Base-by-base conservation (phyloP, 1,140 invertebrate genomes). In the Homalodisca vitripennis region DNA sequence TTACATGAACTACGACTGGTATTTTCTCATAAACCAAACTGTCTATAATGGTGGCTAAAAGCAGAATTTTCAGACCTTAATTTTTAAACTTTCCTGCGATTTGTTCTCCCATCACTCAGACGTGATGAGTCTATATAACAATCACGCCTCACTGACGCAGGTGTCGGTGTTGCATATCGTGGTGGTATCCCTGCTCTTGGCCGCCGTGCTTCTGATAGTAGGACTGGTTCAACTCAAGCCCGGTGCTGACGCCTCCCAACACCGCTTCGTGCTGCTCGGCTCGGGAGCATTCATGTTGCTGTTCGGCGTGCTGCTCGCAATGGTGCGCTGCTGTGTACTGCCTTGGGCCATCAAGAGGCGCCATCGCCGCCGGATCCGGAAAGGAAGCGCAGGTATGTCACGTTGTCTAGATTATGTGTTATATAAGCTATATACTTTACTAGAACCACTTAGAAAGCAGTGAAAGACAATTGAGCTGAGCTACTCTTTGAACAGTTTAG, bases 141-240 rank as follows among this genome's bases (percentile, higher is more conserved):
- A n/a, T n/a, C n/a, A n/a, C n/a, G n/a, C n/a, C n/a, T n/a, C n/a
- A n/a, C n/a, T 41, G 34, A 1, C 63, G 13, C 68, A 77, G 89
- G 82, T 90, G 77, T 88, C 90, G 30, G 86, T 88, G 24, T 81
- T 92, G 26, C 89, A 92, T 79, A 84, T 89, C 26, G 85, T 91
- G 66, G 89, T 92, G 47, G 86, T 90, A 29, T 90, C 87, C 3
- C 80, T 92, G 66, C 82, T 93, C 31, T 79, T 91, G 72, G 90
- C 90, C 57, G 88, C 88, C 73, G 88, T 92, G 73, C 84, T 92
- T 48, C 79, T 93, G 68, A 88, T 93, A 62, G 90, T 92, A 74
- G 90, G 90, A 70, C 80, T 93, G 75, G 90, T 93, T 70, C 91
- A 93, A 80, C 81, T 93, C 73, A 89, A 88, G 22, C 91, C 91